Evolutionary conservation across 2,888 invertebrate species (phyloP), one percentile per base, ranked within the genome.

Genomic region (Heliconius aoede): DNA sequence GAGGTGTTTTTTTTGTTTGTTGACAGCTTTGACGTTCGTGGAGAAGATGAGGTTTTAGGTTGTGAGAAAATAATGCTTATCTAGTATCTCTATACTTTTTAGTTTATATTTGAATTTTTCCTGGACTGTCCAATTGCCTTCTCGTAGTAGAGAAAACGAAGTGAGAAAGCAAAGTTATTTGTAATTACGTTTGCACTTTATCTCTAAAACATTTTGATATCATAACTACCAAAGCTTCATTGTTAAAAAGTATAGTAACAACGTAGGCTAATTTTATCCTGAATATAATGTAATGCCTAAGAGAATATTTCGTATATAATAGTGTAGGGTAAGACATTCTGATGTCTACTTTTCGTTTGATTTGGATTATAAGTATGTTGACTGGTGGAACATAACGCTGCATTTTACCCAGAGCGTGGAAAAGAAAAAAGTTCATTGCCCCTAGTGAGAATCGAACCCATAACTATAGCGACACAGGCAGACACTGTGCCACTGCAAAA

Each of bases 1-100:
- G n/a, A 69, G 55, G 55, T 69, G 18, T 69, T 69, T 55, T 21
- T 55, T 69, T 69, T 55, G 5, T 55, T 55, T n/a, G 32, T 30
- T 55, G 55, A 55, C 18, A 28, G 30, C 30, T 30, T 61, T 28
- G 40, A 74, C 30, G 30, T 24, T 64, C 30, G 15, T 24, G 18
- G 51, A 26, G 51, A 32, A 26, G 62, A 30, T 4, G 30, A 30
- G 30, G 30, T 60, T 32, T 26, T 64, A 46, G 24, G 13, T 21
- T 15, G n/a, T 30, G n/a, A 15, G 13, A 15, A 65, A 40, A n/a
- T n/a, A 64, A 36, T n/a, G n/a, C n/a, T n/a, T n/a, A 13, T 13
- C 0, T n/a, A 32, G n/a, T n/a, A n/a, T n/a, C n/a, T n/a, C n/a
- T n/a, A n/a, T n/a, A n/a, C n/a, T n/a, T n/a, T n/a, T n/a, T n/a